Evolutionary conservation across 2,888 invertebrate genomes (phyloP).

Genomic region (Philopedon plagiatum): DNA sequence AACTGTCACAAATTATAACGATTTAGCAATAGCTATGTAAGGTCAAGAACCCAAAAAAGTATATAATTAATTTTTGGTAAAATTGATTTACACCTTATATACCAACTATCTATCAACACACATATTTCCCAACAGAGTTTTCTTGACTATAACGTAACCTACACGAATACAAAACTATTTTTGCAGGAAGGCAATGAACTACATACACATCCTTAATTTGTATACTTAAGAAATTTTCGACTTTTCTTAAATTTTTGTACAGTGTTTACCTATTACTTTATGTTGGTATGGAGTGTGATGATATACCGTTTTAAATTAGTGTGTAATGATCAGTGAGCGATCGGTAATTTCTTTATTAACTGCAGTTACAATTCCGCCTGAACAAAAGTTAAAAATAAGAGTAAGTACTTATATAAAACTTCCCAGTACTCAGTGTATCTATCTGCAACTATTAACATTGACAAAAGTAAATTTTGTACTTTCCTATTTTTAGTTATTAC

Average conservation of each 20-base stretch:
- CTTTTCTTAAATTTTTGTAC: slow-evolving; percentile 16
- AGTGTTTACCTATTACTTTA: slow-evolving; percentile 1
- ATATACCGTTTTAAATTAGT: slow-evolving; percentile 20
- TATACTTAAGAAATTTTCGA: slow-evolving; percentile 25
- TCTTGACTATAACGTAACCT: not conserved
- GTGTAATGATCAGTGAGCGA: slow-evolving; percentile 2
- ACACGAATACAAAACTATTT: not conserved
- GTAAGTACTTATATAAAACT: slow-evolving; percentile 5
- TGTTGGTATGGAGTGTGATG: not conserved
- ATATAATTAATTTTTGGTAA: too few relatives aligned
- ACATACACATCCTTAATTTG: slow-evolving; percentile 5
- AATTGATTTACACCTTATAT: too few relatives aligned
- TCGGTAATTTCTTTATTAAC: not conserved
- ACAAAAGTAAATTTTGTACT: too few relatives aligned
- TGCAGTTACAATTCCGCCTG: not conserved
- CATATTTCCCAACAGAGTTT: not conserved
- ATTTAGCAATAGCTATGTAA: too few relatives aligned
- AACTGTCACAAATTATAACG: too few relatives aligned
- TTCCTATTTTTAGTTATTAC: too few relatives aligned
- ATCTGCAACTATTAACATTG: too few relatives aligned
- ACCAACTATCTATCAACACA: too few relatives aligned
- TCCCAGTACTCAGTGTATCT: too few relatives aligned
- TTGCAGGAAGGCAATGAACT: slow-evolving; percentile 16
- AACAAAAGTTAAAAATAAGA: not conserved
- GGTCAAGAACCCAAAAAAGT: too few relatives aligned